phyloP scores from a whole-genome alignment of 2,797 vertebrate genomes.

The Florisuga fusca region DNA sequence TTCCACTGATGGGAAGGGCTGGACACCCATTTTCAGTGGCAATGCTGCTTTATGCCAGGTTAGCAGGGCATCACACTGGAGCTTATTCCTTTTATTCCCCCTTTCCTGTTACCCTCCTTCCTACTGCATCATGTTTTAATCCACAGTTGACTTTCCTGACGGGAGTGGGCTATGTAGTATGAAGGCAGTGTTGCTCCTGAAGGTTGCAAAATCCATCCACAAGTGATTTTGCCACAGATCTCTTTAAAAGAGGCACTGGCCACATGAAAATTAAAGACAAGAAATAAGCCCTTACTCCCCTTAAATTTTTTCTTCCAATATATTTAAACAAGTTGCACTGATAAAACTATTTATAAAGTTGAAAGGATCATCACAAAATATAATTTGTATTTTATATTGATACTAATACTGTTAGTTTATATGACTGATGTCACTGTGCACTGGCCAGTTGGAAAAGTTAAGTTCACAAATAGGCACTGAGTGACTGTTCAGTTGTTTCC shows the following conservation, averaged over 20 bases:
- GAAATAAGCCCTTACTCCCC: neutral
- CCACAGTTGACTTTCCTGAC: neutral
- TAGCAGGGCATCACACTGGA: neutral
- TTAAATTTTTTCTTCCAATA: neutral
- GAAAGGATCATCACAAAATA: neutral
- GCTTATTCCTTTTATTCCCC: neutral
- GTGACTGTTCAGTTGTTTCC: neutral
- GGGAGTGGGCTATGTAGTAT: neutral
- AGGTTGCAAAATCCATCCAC: neutral
- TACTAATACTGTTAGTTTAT: neutral
- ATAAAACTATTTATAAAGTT: neutral
- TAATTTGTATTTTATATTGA: neutral
- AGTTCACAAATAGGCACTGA: neutral
- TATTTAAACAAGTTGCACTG: neutral
- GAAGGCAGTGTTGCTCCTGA: neutral
- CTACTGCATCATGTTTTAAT: neutral
- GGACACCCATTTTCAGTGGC: neutral
- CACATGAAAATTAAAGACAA: neutral
- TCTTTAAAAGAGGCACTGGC: neutral
- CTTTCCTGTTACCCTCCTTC: neutral
- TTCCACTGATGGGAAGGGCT: neutral
- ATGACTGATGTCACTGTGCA: neutral
- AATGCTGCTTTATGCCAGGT: neutral
- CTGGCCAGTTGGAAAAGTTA: neutral
- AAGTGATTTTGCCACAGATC: neutral